Base-by-base conservation (phyloP, 2,888 invertebrate genomes). In the Caenorhabditis macrosperma region DNA sequence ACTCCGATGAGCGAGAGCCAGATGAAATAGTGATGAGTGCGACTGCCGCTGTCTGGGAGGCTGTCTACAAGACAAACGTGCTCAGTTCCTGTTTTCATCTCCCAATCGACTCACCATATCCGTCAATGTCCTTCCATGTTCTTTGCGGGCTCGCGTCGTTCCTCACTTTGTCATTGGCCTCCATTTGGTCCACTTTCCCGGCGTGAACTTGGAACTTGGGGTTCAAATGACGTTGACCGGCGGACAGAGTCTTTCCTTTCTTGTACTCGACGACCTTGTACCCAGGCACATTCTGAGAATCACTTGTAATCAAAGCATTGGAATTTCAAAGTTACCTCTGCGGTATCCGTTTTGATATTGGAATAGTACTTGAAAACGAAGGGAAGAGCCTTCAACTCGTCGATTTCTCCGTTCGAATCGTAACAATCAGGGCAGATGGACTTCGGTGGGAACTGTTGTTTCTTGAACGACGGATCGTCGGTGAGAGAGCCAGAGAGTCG, bases 391-490 rank as follows among this genome's bases (percentile, higher is more conserved):
- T 86, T 82, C 12, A 60, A 72, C 61, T 89, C 88, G 52, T 89
- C 84, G 59, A 84, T 38, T 10, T 64, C 82, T 41, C 88, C 89
- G 52, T 72, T 71, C 0, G 80, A 20, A 46, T 82, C 75, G 28
- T 80, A 82, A 44, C 89, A 89, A 24, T 82, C 78, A 7, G 83
- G 61, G 54, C 89, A 89, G 10, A 89, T 33, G 0, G 78, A 81
- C 46, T 83, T 85, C 0, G 85, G 83, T 46, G 85, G 85, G 80
- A 85, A 85, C 38, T 83, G 83, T 22, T 94, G 92, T 91, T 99
- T 99, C 0, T 95, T 96, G 91, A 94, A 94, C 66, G 93, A 91
- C 0, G 97, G 96, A 92, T 99, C 98, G 91, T 97, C 97, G 0
- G 96, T 95, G 1, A 86, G 87, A n/a, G 91, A 96, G 0, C 95